Base-by-base conservation (phyloP, 2,113 vertebrate genomes). In the Cyprinodon tularosa region DNA sequence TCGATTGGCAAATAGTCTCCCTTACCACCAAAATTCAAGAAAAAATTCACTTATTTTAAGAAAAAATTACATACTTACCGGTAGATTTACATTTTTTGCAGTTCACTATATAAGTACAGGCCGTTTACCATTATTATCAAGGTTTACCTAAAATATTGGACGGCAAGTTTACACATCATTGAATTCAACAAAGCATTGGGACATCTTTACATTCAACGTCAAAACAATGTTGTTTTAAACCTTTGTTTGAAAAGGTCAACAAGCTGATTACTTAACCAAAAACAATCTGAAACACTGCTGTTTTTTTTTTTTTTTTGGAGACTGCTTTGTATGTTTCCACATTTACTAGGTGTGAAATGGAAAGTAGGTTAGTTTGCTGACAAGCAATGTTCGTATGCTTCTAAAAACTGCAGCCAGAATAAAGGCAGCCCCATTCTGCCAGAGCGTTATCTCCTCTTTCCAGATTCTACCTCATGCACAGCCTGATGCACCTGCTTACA, bases 381-480 rank as follows among this genome's bases (percentile, higher is more conserved):
- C 89, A 83, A 78, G 38, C 65, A 66, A 22, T 62, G 66, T 82
- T 81, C 59, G 77, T 11, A 84, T 67, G 63, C 74, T 68, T 45
- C 62, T 69, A 69, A 80, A 85, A 73, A 66, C 44, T 39, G 72
- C 66, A 39, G 47, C 45, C 71, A 84, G 78, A 80, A 71, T 39
- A 80, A n/a, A 75, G n/a, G 76, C 76, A 71, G 72, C 65, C 77
- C 62, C 40, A 68, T 80, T 78, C 40, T 12, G 67, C 62, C 45
- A n/a, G 12, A 42, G 76, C 74, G 76, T 87, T 88, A 88, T 90
- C 90, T 80, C 74, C 83, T 59, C 76, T 80, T 69, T 63, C 70
- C 88, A 90, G 86, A 81, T 85, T 66, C 67, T 77, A 72, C 74
- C 81, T 81, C 12, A 75, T 48, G 78, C 71, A 78, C 73, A 42